Base-by-base conservation (phyloP, 30 jellyfish, hydroid and myxozoan genomes). In the Turritopsis dohrnii region DNA sequence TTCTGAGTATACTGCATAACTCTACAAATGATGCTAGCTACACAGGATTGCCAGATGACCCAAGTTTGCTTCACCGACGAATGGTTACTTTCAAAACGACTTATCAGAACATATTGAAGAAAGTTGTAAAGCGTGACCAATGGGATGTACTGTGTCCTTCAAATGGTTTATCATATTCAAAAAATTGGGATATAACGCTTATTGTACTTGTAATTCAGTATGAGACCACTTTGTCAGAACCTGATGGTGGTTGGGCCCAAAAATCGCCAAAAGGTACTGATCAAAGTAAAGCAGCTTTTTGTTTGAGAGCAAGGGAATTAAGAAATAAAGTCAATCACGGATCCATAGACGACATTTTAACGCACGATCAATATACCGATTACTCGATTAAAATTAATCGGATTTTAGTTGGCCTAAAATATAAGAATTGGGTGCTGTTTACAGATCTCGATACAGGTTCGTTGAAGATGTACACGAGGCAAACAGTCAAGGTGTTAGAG, bases 221-320 rank as follows among this genome's bases (percentile, higher is more conserved):
- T 21, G 77, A 69, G 30, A 69, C 77, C 9, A 69, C 9, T n/a
- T 0, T 69, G 31, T 19, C 77, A 9, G 22, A 16, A n/a, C 77
- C 77, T 1, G 31, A 9, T 8, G 77, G 77, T 69, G 77, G 77
- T 7, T 69, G 77, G 77, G 19, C 9, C 0, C 77, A 69, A 69
- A 69, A 69, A 21, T 8, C 8, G 16, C 77, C 77, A 69, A 23
- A 27, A 8, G 31, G 31, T 69, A 8, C 17, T 9, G 77, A 69
- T 27, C 77, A 69, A 69, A 69, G 77, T 69, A 69, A 69, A 19
- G 77, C 77, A 23, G 77, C 77, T 8, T 69, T 7, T 69, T 69
- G 77, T 69, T 69, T 69, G 30, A 23, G 77, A n/a, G 77, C 77
- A 27, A 23, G 22, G 19, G 23, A 69, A 27, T 8, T 69, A 21